phyloP scores from a whole-genome alignment of 2,888 invertebrate genomes.

The Heliconius charithonia region DNA sequence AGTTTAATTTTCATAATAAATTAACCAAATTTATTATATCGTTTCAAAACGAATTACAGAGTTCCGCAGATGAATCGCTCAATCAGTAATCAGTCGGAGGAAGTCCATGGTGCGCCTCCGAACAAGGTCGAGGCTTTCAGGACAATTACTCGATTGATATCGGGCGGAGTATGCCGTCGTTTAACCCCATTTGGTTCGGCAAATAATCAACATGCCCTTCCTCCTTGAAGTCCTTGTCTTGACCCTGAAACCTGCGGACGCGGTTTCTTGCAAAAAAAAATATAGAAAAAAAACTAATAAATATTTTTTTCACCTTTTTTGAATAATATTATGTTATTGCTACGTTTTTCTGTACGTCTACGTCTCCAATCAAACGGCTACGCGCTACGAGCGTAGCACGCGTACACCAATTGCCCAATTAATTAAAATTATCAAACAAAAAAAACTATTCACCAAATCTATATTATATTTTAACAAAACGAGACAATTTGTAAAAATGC shows the following conservation, averaged over 20 bases:
- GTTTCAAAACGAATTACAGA: slow-evolving; percentile 22
- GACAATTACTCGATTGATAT: slow-evolving; percentile 67
- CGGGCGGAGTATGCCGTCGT: slow-evolving; percentile 54
- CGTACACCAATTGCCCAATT: slow-evolving; percentile 34
- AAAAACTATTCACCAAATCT: neutral
- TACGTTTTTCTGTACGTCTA: neutral
- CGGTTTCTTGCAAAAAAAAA: slow-evolving; percentile 13
- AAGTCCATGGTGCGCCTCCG: slow-evolving; percentile 55
- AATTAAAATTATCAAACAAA: neutral
- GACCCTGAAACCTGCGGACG: slow-evolving; percentile 64
- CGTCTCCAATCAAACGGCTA: slow-evolving; percentile 40
- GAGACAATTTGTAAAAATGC: slow-evolving; percentile 1
- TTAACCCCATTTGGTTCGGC: slow-evolving; percentile 49
- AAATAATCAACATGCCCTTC: slow-evolving; percentile 50
- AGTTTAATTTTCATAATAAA: neutral
- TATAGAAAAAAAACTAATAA: neutral
- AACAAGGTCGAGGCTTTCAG: slow-evolving; percentile 64
- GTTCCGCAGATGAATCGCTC: slow-evolving; percentile 34
- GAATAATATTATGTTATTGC: neutral
- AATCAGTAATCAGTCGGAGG: slow-evolving; percentile 44
- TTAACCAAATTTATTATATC: slow-evolving; percentile 1
- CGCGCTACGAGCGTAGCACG: slow-evolving; percentile 45
- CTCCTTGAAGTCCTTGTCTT: slow-evolving; percentile 66
- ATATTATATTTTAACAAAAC: neutral
- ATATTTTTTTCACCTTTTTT: neutral